Percentiles rank a stretch among this genome's conserved stretches.
Evolutionary conservation across 1,140 invertebrate genomes (phyloP).

Genomic region (Mamestra configurata): DNA sequence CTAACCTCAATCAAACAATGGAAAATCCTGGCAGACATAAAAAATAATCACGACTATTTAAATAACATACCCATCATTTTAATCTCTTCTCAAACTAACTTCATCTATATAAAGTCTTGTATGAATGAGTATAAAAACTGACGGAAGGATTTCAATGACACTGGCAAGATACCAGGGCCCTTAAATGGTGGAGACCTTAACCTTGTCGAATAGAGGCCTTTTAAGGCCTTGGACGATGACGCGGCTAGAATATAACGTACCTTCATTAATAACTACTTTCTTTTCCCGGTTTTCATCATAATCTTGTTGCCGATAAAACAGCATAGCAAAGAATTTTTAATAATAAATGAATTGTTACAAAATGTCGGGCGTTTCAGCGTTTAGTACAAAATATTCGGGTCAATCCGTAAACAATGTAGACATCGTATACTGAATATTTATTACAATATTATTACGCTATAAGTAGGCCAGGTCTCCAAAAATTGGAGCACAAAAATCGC

Average conservation of each 20-base stretch:
- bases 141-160: conserved; percentile 27
- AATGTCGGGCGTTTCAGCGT: not conserved
- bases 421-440: conserved; percentile 9
- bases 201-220: conserved; percentile 30
- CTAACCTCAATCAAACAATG: not conserved
- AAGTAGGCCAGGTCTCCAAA: not conserved
- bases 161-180: not conserved
- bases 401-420: conserved; percentile 7
- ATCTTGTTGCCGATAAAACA: not conserved
- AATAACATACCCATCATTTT: conserved; percentile 2
- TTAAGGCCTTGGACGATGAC: not conserved
- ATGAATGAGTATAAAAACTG: conserved; percentile 13
- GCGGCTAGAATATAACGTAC: not conserved
- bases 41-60: conserved; percentile 12
- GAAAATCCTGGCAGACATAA: not conserved
- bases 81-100: conserved; percentile 12
- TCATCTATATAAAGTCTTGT: conserved; percentile 17
- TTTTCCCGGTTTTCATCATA: not conserved
- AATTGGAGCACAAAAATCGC: not conserved
- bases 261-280: not conserved
- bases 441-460: conserved; percentile 5
- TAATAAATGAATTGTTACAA: conserved; percentile 25
- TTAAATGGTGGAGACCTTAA: conserved; percentile 24
- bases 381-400: conserved; percentile 1
- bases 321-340: conserved; percentile 3